Base-by-base conservation (phyloP, 2,888 invertebrate species). In the Drosophila quinaria region DNA sequence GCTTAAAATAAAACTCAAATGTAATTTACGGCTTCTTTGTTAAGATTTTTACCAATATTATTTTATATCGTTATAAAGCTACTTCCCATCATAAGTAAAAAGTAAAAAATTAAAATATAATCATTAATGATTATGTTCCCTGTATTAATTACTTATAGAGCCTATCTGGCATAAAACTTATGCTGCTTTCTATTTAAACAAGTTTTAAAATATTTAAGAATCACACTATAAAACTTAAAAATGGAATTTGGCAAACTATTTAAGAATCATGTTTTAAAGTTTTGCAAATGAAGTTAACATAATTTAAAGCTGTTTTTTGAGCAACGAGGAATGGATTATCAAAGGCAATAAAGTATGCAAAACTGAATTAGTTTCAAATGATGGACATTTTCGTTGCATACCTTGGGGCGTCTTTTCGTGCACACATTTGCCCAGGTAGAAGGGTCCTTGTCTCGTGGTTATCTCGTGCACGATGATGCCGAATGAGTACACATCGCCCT, bases 401-500 rank as follows among this genome's bases (percentile, higher is more conserved):
- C 97, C 96, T 94, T 95, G 95, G 11, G 96, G 96, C 10, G 95
- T 93, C 90, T 95, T 93, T 63, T 94, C 94, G 41, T 94, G 94
- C 37, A 95, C 94, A 60, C 94, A 94, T 52, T 95, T 94, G 71
- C 95, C 96, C 55, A 97, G 93, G 94, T 96, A 97, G 92, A 98
- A 98, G 0, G 96, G 96, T 29, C 98, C 98, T 92, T 97, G 96
- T 56, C 98, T 94, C 79, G 96, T 95, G 65, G 97, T 95, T 84
- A 98, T 98, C 93, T 98, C 98, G 91, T 98, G 98, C 90, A 98
- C 96, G 87, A 98, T 97, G 87, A 98, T 97, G 13, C 96, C 98
- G 91, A 98, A 98, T 44, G 98, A 97, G 92, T 98, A 98, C n/a
- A 98, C 96, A 90, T 98, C 98, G 22, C 97, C 98, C 92, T 97